Evolutionary conservation across 2,113 vertebrate genomes (phyloP), one percentile per base, ranked within the genome.

Genomic region (Hucho hucho): DNA sequence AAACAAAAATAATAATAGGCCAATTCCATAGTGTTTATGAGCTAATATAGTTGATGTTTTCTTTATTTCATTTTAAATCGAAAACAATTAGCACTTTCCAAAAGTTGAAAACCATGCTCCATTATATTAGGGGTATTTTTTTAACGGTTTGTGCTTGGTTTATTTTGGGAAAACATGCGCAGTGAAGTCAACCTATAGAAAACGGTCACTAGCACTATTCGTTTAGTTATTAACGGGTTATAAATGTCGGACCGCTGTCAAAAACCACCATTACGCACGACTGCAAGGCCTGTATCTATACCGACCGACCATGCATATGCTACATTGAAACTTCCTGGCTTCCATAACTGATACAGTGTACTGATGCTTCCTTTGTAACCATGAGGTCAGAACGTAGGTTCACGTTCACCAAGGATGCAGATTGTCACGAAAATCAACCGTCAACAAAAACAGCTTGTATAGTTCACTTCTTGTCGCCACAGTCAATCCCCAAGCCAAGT

Each of bases 381-480:
- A 73, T 32, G 71, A 53, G 49, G 49, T 16, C 14, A 53, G 14
- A 18, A 16, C 3, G 16, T 18, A 53, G 74, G 76, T 82, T 81
- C 71, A 29, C 43, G 76, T 82, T 81, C 71, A 43, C 43, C 59
- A 20, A 85, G 80, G 78, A 84, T 87, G 82, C 71, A 75, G 29
- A 26, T 26, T 20, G n/a, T 22, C 18, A 61, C n/a, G 13, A 22
- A 61, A 61, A 43, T 20, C 69, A 58, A 4, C 22, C 1, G 9
- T 29, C 6, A n/a, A 24, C 3, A 67, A 46, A 14, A 43, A 56
- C 20, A 3, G 1, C 1, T 16, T 64, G 9, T 37, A 64, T 22
- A 2, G 20, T 65, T 65, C 7, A 29, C 37, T 29, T 16, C 13
- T 16, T 49, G 9, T 26, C 4, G 26, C 13, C 6, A 46, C 1